phyloP scores from a whole-genome alignment of 2,797 vertebrate species.

The Brotula barbata region DNA sequence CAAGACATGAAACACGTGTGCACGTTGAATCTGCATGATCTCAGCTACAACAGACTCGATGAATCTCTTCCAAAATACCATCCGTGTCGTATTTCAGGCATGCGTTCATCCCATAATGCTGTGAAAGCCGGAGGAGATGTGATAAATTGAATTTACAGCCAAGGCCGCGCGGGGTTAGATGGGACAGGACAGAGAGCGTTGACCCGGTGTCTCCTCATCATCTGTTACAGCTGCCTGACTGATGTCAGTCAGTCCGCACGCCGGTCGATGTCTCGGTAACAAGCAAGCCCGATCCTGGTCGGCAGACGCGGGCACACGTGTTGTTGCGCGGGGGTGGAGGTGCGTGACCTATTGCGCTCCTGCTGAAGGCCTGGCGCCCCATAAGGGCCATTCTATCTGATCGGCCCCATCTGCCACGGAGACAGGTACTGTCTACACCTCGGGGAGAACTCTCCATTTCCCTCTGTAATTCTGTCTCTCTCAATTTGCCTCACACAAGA shows the following conservation, averaged over 20 bases:
- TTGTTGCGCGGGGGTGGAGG: constrained; percentile 6
- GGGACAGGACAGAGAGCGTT: constrained; percentile 31
- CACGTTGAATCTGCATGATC: too few species aligned
- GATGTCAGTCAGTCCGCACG: constrained; percentile 53
- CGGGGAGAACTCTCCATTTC: constrained; percentile 51
- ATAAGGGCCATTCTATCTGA: constrained; percentile 59
- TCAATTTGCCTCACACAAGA: constrained; percentile 48
- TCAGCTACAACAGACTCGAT: too few species aligned
- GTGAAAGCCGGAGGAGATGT: too few species aligned
- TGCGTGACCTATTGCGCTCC: not conserved
- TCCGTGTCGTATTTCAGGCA: too few species aligned
- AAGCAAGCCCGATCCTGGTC: constrained; percentile 42
- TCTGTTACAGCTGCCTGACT: constrained; percentile 53
- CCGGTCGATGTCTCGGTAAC: constrained; percentile 60
- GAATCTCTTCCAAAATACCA: too few species aligned
- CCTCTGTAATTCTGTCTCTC: constrained; percentile 55
- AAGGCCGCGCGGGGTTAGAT: constrained; percentile 28
- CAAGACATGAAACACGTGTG: too few species aligned
- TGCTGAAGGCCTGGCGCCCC: constrained; percentile 45
- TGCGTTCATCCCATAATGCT: too few species aligned
- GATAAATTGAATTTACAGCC: too few species aligned
- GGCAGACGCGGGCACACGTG: constrained; percentile 25
- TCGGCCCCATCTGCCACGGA: constrained; percentile 70
- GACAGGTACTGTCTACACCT: constrained; percentile 66
- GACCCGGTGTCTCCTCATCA: constrained; percentile 59